Evolutionary conservation across 1,140 invertebrate species (phyloP), one percentile per base, ranked within the genome.

Genomic region (Tetramorium simillimum): DNA sequence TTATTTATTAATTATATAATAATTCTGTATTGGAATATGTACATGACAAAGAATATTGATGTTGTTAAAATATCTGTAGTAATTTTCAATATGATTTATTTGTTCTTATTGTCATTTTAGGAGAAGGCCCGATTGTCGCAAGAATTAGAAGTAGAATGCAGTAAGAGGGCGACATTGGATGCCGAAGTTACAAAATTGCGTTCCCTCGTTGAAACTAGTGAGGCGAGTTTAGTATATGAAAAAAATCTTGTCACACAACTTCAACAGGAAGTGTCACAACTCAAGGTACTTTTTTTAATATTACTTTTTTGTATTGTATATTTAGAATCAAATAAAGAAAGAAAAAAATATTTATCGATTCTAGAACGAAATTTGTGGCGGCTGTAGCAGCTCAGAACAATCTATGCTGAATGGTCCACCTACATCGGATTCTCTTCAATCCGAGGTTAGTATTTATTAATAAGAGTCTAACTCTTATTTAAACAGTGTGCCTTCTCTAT

Each of bases 351-450:
- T 70, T 24, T 81, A 63, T 67, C 46, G 3, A 81, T 91, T 88
- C 28, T 70, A 94, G 93, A 91, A 69, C 76, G 93, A 92, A 86
- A 85, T 86, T 82, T 88, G 89, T 56, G 93, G 89, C 70, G 92
- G 88, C 75, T 93, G 91, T 86, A 91, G 90, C 89, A 93, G 88
- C 82, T 91, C 92, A 33, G 93, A 93, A 62, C 93, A 93, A 67
- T 91, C 90, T 78, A 89, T 92, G 56, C 53, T 91, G 51, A 94
- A 94, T 70, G 93, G 93, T 33, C 93, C 93, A 56, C 91, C 91
- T 51, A 85, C 88, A 77, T 92, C 92, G 37, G 93, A 94, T 86
- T 90, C 92, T 78, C 86, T 91, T 75, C 91, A 92, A 86, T 91
- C 92, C 51, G 92, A 94, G 93, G 93, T 94, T 87, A 90, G 93